Conservation (phyloP, 2,113 vertebrate genomes). For the Pterophyllum scalare region DNA sequence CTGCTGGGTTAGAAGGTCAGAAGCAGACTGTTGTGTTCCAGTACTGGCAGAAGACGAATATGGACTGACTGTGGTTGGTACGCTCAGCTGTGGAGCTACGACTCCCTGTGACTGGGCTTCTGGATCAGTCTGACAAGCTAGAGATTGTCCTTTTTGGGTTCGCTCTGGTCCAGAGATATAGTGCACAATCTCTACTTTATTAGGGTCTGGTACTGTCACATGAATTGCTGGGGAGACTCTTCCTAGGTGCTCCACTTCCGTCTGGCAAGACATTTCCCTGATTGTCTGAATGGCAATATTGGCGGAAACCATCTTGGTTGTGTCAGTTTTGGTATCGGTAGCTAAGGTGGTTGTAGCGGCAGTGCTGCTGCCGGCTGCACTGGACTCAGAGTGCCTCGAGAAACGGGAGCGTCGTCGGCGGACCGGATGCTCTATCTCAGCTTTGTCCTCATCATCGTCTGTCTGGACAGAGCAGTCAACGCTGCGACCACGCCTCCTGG, state of each 20-base stretch:
- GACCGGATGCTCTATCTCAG: slow-evolving; percentile 92
- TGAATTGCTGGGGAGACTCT: slow-evolving; percentile 95
- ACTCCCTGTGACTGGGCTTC: slow-evolving; percentile 89
- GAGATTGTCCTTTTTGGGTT: slow-evolving; percentile 91
- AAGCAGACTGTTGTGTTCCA: slow-evolving; percentile 85
- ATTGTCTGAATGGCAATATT: slow-evolving; percentile 96
- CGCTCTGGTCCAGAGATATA: slow-evolving; percentile 97
- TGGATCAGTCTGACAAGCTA: slow-evolving; percentile 95
- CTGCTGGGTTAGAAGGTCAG: slow-evolving; percentile 81
- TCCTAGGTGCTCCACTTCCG: slow-evolving; percentile 82
- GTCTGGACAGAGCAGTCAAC: slow-evolving; percentile 96
- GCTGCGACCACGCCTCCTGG: slow-evolving; percentile 89
- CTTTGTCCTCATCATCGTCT: slow-evolving; percentile 94
- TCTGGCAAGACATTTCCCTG: slow-evolving; percentile 80
- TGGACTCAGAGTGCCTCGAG: slow-evolving; percentile 88
- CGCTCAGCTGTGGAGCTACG: slow-evolving; percentile 89
- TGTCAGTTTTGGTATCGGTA: slow-evolving; percentile 83
- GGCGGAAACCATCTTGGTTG: slow-evolving; percentile 81
- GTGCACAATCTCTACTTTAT: slow-evolving; percentile 92
- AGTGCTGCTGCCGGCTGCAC: slow-evolving; percentile 23
- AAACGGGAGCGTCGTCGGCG: slow-evolving; percentile 90
- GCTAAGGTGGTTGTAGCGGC: slow-evolving; percentile 10
- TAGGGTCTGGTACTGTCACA: slow-evolving; percentile 90
- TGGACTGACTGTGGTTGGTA: slow-evolving; percentile 90
- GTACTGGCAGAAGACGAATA: slow-evolving; percentile 88